These are phyloP conservation scores for Sebastes cheni DNA, from an alignment of 2,797 vertebrate genomes.

Conservation along the genomic window DNA sequence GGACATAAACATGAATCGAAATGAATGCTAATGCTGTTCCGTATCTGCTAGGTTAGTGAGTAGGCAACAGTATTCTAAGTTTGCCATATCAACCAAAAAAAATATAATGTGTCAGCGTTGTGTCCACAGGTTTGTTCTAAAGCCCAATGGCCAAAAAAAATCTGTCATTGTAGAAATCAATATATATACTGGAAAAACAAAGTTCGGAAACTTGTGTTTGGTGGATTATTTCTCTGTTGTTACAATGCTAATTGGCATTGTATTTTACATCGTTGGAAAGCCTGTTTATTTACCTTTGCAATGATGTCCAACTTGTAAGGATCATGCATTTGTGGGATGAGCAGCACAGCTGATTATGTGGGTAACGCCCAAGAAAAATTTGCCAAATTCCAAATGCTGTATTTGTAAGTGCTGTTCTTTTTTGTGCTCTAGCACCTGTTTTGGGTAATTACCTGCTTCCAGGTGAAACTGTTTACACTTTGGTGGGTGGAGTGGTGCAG, in stretches of 20 bases:
- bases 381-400: neutral
- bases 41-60: neutral
- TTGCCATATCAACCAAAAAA: neutral
- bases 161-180: neutral
- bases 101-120: neutral
- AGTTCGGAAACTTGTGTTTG: too few relatives aligned
- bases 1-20: neutral
- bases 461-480: neutral
- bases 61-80: neutral
- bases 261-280: too few relatives aligned
- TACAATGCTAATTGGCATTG: too few relatives aligned
- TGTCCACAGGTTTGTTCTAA: neutral
- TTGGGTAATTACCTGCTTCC: neutral
- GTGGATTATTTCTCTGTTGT: too few relatives aligned
- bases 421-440: neutral
- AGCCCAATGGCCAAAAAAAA: neutral
- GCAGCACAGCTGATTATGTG: too few relatives aligned
- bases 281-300: too few relatives aligned
- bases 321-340: too few relatives aligned
- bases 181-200: too few relatives aligned
- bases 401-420: neutral
- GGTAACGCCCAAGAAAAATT: too few relatives aligned
- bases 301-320: too few relatives aligned
- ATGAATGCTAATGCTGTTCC: neutral
- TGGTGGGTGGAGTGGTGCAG: neutral